Conservation (phyloP, 2,797 vertebrate species). For the Oryzias sinensis region DNA sequence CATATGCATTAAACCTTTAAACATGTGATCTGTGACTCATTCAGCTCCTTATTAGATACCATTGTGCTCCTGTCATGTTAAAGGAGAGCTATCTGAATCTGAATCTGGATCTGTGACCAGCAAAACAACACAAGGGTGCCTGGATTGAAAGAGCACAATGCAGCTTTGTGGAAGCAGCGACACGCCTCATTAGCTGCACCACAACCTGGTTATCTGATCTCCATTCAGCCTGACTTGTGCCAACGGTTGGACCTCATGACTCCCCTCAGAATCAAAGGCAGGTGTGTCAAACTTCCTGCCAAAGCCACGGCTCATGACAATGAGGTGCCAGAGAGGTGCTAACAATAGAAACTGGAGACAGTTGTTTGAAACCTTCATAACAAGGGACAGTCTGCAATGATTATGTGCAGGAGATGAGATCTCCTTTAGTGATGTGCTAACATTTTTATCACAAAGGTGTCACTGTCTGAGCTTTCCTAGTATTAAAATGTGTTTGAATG, state of each 20-base stretch:
- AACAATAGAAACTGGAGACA: slow-evolving; percentile 25
- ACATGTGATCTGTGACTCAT: too few relatives aligned
- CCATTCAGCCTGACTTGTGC: slow-evolving; percentile 38
- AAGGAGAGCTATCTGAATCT: slow-evolving; percentile 37
- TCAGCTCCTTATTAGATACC: slow-evolving; percentile 12
- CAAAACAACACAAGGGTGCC: slow-evolving; percentile 32
- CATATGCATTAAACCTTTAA: too few relatives aligned
- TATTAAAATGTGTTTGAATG: not conserved
- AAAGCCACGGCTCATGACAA: slow-evolving; percentile 22
- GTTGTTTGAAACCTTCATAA: slow-evolving; percentile 25
- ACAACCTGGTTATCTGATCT: slow-evolving; percentile 67
- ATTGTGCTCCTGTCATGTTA: slow-evolving; percentile 46
- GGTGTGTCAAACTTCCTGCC: slow-evolving; percentile 43
- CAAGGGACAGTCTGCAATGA: slow-evolving; percentile 34
- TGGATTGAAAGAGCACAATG: slow-evolving; percentile 48
- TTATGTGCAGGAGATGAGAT: slow-evolving; percentile 2
- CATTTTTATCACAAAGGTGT: not conserved
- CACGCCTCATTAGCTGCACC: slow-evolving; percentile 63
- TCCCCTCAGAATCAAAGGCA: slow-evolving; percentile 51
- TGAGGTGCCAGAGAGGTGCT: slow-evolving; percentile 19
- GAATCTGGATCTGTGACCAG: slow-evolving; percentile 57
- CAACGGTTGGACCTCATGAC: slow-evolving; percentile 42
- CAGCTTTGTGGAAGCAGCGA: slow-evolving; percentile 49
- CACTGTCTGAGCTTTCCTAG: not conserved
- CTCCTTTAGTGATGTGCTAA: slow-evolving; percentile 17